Evolutionary conservation across 2,888 invertebrate species (phyloP).

Genomic region (Trissolcus brochymenae): DNA sequence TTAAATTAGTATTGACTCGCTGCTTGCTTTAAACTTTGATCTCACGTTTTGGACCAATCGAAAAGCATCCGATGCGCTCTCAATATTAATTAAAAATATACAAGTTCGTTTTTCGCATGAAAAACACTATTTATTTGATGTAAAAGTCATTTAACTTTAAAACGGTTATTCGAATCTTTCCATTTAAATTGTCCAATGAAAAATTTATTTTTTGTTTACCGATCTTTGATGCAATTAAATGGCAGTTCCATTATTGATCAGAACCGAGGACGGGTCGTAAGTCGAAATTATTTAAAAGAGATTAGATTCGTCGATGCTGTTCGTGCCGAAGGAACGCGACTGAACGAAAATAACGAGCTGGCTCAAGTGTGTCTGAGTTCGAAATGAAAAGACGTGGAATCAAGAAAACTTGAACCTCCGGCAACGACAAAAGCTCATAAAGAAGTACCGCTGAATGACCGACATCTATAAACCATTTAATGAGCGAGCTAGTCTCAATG

Average conservation of each 20-base stretch:
- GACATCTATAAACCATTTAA: constrained; percentile 43
- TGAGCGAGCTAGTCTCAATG: constrained; percentile 29
- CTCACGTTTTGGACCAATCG: no score
- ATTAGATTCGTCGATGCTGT: constrained; percentile 32
- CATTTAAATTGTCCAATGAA: no score
- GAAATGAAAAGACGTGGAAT: constrained; percentile 46
- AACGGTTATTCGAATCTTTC: no score
- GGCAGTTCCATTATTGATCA: no score
- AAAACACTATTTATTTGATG: no score
- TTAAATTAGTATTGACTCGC: constrained; percentile 46
- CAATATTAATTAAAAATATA: no score
- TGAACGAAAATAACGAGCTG: constrained; percentile 47
- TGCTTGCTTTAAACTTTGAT: not conserved
- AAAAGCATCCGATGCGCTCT: no score
- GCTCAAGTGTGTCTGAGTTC: constrained; percentile 41
- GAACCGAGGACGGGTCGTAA: no score
- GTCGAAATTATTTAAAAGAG: constrained; percentile 38
- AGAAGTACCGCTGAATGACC: constrained; percentile 34
- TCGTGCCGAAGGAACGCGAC: constrained; percentile 24
- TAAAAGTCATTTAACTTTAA: no score
- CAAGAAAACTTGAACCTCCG: constrained; percentile 34
- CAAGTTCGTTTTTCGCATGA: no score
- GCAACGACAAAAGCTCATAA: constrained; percentile 38
- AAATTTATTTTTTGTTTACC: no score
- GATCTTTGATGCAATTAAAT: no score